These are phyloP conservation scores for Pedetes capensis DNA, from an alignment of 2,113 vertebrate species.

Conservation along the genomic window DNA sequence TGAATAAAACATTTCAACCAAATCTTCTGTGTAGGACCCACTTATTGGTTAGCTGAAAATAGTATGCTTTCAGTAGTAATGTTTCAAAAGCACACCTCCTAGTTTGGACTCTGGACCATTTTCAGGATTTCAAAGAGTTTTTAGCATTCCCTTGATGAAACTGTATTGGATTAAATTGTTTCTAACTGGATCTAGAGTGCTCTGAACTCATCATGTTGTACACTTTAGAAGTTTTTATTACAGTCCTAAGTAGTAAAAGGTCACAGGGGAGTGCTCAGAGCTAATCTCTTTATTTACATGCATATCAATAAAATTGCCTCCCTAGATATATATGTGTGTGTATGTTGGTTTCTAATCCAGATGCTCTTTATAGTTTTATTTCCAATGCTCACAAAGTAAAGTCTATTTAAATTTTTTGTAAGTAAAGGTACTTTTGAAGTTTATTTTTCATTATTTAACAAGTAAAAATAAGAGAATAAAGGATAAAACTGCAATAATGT, in stretches of 20 bases:
- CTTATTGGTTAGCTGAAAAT: background rate
- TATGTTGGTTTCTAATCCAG: background rate
- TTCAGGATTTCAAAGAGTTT: slow-evolving; percentile 52
- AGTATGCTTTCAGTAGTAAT: background rate
- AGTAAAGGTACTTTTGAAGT: background rate
- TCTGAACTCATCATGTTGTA: background rate
- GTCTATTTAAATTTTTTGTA: background rate
- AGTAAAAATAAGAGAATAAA: background rate
- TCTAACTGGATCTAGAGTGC: background rate
- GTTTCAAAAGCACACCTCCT: background rate
- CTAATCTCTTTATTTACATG: slow-evolving; percentile 36
- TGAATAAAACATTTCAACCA: background rate
- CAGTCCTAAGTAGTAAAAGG: background rate
- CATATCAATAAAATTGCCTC: background rate
- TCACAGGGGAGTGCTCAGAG: background rate
- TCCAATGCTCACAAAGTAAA: background rate
- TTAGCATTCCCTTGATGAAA: slow-evolving; percentile 31
- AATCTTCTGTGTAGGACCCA: background rate
- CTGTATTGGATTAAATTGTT: slow-evolving; percentile 34
- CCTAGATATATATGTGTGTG: background rate
- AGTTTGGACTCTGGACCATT: background rate
- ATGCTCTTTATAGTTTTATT: background rate
- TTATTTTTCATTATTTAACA: slow-evolving; percentile 6
- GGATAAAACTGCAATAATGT: background rate
- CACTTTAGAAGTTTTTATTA: background rate